Evolutionary conservation across 92 coral and sea anemone species (phyloP), one percentile per base, ranked within the genome.

Genomic region (Pocillopora meandrina): DNA sequence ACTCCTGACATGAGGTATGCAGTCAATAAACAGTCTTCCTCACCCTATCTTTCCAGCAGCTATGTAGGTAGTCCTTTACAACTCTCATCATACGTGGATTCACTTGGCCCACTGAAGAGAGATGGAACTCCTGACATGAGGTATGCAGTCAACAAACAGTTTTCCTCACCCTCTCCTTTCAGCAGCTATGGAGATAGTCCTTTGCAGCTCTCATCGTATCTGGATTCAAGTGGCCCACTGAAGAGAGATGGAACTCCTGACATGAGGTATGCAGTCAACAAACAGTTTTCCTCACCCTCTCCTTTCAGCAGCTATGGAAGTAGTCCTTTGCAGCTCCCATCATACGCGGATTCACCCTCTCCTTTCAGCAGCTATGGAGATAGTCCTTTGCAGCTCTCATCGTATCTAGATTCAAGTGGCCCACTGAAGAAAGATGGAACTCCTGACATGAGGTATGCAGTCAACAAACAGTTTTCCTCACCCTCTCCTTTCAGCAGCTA

Each of bases 91-190:
- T 21, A 55, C 18, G 49, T 2, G 11, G 47, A 19, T 34, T 34
- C 82, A 64, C 18, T 18, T 57, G 84, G 84, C 9, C 91, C 91
- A 36, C 18, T 76, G 13, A 87, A 87, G 78, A 82, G 61, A 19
- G 91, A 87, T 59, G 86, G 91, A 13, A 89, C 91, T 3, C 85
- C 92, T 26, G 92, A 89, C 82, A 79, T 84, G 92, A 61, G 89
- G 9, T 89, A 74, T 75, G 71, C 88, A 56, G 49, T 13, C 17
- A 80, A 80, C 84, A 80, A 20, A 21, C 79, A 75, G 42, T 75
- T 47, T 23, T 20, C 63, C 79, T 55, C 65, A 7, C 62, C 65
- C 1, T 56, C 64, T 5, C 62, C 79, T 4, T 74, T 34, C 47
- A 67, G 52, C 17, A 31, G 49, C 18, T 33, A 67, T 14, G 56